Evolutionary conservation across 2,113 vertebrate species (phyloP).

Genomic region (Sturnira hondurensis): DNA sequence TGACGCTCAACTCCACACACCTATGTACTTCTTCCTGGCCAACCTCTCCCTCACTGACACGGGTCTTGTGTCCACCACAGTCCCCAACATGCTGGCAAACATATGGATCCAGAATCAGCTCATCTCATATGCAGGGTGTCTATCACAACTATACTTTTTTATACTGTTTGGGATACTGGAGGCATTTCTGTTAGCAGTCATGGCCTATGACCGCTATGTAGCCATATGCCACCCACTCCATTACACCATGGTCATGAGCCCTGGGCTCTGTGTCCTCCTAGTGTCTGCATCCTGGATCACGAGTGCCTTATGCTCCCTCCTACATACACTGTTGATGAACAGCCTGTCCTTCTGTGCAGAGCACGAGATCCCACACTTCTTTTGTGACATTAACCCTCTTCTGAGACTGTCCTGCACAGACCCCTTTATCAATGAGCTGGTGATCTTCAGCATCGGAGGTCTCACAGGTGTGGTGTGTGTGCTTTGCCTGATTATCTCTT

Average conservation of each 20-base stretch:
- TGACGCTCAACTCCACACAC: slow-evolving; percentile 21
- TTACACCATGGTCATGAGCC: slow-evolving; percentile 56
- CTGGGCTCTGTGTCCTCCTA: slow-evolving; percentile 18
- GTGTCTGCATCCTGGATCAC: background rate
- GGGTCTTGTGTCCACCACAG: slow-evolving; percentile 54
- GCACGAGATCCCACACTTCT: slow-evolving; percentile 34
- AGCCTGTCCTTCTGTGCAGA: slow-evolving; percentile 38
- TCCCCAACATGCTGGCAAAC: slow-evolving; percentile 63
- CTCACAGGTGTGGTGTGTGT: background rate
- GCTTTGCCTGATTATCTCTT: slow-evolving; percentile 34
- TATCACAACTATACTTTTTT: slow-evolving; percentile 63
- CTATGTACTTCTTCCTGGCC: slow-evolving; percentile 65
- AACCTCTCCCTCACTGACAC: slow-evolving; percentile 52
- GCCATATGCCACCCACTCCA: slow-evolving; percentile 62
- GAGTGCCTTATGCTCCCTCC: slow-evolving; percentile 8
- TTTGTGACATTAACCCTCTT: slow-evolving; percentile 52
- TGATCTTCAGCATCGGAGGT: background rate
- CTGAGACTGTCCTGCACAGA: slow-evolving; percentile 48
- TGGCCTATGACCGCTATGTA: slow-evolving; percentile 62
- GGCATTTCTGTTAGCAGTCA: slow-evolving; percentile 55
- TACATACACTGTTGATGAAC: slow-evolving; percentile 38
- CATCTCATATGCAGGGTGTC: slow-evolving; percentile 54
- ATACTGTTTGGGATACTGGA: slow-evolving; percentile 53
- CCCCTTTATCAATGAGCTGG: slow-evolving; percentile 7
- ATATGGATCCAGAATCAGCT: slow-evolving; percentile 25